These are phyloP conservation scores for Maccullochella peelii DNA, from an alignment of 2,113 vertebrate genomes.

Conservation along the genomic window DNA sequence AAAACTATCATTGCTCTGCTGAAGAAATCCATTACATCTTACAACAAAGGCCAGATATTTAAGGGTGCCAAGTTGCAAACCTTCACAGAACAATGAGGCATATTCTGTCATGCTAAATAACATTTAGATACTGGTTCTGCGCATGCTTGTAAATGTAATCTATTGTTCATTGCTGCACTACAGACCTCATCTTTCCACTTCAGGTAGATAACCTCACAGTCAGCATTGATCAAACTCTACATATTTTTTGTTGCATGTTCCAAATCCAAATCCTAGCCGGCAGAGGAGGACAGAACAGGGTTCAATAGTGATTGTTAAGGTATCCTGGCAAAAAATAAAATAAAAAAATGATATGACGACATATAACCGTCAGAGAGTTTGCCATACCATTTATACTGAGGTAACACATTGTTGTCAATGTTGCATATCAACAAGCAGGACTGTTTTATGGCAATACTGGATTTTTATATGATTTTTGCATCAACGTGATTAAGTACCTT, in stretches of 20 bases:
- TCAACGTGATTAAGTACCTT: background rate
- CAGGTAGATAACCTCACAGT: constrained; percentile 82
- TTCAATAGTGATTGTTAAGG: constrained; percentile 85
- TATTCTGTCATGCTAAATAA: background rate
- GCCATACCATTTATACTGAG: background rate
- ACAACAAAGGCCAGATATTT: background rate
- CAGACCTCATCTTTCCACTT: constrained; percentile 86
- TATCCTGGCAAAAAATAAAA: constrained; percentile 83
- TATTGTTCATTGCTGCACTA: constrained; percentile 56
- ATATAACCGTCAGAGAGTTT: background rate
- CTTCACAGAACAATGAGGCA: background rate
- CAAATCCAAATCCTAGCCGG: constrained; percentile 92
- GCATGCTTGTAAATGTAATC: background rate
- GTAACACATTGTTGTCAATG: background rate
- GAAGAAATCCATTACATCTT: background rate
- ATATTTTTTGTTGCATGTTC: constrained; percentile 92
- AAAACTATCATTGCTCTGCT: too few relatives aligned
- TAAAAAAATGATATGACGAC: background rate
- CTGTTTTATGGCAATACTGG: background rate
- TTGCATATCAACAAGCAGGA: background rate
- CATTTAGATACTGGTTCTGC: background rate
- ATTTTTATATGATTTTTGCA: background rate
- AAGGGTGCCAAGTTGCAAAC: background rate
- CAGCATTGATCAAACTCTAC: constrained; percentile 87
- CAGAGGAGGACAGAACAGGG: constrained; percentile 86